Conservation (phyloP, 2,888 invertebrate genomes). For the Scaptomyza caliginosa region DNA sequence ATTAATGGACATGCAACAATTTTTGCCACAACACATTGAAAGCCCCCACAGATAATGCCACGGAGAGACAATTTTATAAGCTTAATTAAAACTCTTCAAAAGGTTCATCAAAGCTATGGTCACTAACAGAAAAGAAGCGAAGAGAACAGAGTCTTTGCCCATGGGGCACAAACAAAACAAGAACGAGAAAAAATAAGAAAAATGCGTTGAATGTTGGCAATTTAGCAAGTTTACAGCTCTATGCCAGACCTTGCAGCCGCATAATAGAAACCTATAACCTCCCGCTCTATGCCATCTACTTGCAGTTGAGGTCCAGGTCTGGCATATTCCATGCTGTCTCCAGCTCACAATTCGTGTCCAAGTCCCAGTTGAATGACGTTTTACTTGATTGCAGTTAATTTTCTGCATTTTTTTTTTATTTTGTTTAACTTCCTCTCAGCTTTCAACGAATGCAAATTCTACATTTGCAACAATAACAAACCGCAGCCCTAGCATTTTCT, state of each 20-base stretch:
- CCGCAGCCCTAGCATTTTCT: no score
- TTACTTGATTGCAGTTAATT: slow-evolving; percentile 82
- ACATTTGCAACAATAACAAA: slow-evolving; percentile 35
- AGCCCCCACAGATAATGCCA: slow-evolving; percentile 13
- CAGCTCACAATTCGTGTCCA: slow-evolving; percentile 17
- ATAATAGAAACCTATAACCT: slow-evolving; percentile 52
- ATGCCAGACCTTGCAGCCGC: slow-evolving; percentile 43
- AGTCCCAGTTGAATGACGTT: slow-evolving; percentile 70
- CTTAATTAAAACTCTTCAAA: slow-evolving; percentile 77
- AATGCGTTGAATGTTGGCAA: slow-evolving; percentile 77
- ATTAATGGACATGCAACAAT: slow-evolving; percentile 69
- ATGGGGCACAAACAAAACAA: slow-evolving; percentile 15
- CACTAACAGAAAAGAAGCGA: no score
- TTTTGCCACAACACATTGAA: slow-evolving; percentile 17
- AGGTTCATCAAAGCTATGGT: slow-evolving; percentile 67
- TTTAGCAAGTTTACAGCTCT: slow-evolving; percentile 75
- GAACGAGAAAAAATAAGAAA: slow-evolving; percentile 21
- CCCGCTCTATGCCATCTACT: slow-evolving; percentile 6
- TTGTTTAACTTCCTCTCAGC: slow-evolving; percentile 23
- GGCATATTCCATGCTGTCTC: slow-evolving; percentile 10
- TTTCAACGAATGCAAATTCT: slow-evolving; percentile 75
- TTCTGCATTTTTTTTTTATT: no score
- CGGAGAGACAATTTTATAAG: slow-evolving; percentile 70
- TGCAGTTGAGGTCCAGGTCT: slow-evolving; percentile 26
- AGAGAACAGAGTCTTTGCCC: slow-evolving; percentile 38